phyloP scores from a whole-genome alignment of 2,888 invertebrate species.

The Aleiodes alternator region DNA sequence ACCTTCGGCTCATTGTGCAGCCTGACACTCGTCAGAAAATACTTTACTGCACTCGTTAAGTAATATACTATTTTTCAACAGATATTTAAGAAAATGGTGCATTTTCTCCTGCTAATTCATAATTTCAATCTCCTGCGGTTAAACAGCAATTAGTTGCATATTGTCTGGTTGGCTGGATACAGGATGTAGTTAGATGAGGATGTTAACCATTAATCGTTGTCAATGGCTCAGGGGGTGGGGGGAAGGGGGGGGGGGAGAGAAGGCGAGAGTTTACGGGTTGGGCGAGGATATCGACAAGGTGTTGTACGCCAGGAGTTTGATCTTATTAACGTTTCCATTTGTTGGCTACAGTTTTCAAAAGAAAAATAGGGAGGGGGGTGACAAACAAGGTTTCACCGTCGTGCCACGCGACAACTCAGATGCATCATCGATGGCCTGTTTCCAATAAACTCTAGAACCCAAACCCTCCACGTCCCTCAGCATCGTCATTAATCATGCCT shows the following conservation, averaged over 20 bases:
- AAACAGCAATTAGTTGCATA: no score
- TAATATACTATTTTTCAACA: no score
- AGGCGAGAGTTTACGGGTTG: background rate
- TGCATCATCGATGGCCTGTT: constrained; percentile 65
- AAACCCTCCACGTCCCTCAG: constrained; percentile 54
- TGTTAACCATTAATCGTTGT: constrained; percentile 23
- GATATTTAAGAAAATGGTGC: no score
- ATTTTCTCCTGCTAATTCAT: background rate
- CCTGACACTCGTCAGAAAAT: no score
- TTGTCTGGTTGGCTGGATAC: no score
- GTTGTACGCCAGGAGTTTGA: constrained; percentile 52
- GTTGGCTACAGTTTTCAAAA: constrained; percentile 29
- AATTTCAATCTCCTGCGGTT: background rate
- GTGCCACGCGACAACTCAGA: constrained; percentile 54
- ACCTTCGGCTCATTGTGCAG: no score
- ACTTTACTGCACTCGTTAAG: no score
- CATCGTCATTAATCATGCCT: constrained; percentile 60
- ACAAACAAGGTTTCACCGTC: constrained; percentile 54
- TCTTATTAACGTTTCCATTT: constrained; percentile 61
- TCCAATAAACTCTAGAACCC: constrained; percentile 62
- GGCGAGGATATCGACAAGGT: constrained; percentile 25
- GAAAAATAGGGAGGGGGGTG: constrained; percentile 41
- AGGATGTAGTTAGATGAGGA: no score
- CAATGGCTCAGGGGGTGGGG: background rate
- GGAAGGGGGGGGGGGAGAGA: no score